Conservation (phyloP, 2,888 invertebrate genomes). For the Caradrina kadenii region DNA sequence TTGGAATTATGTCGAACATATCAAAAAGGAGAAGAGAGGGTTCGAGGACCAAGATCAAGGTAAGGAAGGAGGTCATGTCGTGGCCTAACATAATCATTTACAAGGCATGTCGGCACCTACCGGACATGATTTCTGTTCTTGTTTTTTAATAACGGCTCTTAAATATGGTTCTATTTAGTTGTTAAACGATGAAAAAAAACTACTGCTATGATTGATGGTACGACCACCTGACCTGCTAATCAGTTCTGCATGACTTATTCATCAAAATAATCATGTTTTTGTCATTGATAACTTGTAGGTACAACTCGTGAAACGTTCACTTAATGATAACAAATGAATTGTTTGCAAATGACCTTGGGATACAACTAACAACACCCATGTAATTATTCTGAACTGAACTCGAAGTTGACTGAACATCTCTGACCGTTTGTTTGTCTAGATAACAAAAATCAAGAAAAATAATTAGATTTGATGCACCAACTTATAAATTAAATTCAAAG, state of each 20-base stretch:
- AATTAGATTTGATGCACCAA: background rate
- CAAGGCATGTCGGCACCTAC: constrained; percentile 23
- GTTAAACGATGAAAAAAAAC: background rate
- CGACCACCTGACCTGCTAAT: constrained; percentile 4
- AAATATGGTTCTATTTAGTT: background rate
- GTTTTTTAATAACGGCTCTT: background rate
- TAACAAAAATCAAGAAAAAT: constrained; percentile 12
- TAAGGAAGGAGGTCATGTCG: constrained; percentile 79
- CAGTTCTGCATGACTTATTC: constrained; percentile 32
- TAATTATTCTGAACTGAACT: background rate
- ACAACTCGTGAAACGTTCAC: background rate
- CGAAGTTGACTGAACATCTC: constrained; percentile 17
- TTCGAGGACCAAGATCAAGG: constrained; percentile 89
- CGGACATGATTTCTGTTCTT: constrained; percentile 17
- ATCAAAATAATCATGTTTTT: constrained; percentile 37
- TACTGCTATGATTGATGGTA: background rate
- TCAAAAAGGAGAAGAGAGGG: constrained; percentile 89
- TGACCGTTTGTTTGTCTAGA: constrained; percentile 2
- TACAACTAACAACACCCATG: background rate
- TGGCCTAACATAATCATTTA: constrained; percentile 58
- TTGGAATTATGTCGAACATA: constrained; percentile 86
- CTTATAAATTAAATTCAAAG: background rate
- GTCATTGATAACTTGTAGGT: constrained; percentile 5
- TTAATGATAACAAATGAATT: constrained; percentile 1
- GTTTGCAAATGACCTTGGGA: background rate